Evolutionary conservation across 2,113 vertebrate species (phyloP), one percentile per base, ranked within the genome.

Genomic region (Hippotragus niger): DNA sequence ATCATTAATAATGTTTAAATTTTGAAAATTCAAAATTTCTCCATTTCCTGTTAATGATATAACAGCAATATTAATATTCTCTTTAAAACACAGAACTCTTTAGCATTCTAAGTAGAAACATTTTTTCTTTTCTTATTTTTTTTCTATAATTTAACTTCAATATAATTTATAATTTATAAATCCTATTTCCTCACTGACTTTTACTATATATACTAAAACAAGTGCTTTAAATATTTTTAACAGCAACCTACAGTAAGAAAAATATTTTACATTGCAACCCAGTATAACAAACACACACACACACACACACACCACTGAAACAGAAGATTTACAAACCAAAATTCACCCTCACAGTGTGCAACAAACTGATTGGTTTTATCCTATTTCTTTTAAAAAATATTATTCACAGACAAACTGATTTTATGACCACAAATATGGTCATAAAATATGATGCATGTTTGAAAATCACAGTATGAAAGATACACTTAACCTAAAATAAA

Each of bases 71-170:
- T 60, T 94, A 90, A 71, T 62, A 52, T 50, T 90, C 19, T 92
- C n/a, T 87, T 93, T 36, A 60, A 55, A 91, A 89, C 91, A 60
- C 5, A 82, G 27, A 87, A 85, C 9, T 40, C 21, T 5, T 93
- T 40, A 97, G 36, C 36, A 93, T 87, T 82, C 21, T 64, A 96
- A 88, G 31, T 40, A 94, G n/a, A 98, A 96, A 94, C 7, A 93
- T 27, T 94, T 15, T 90, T 94, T 67, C 57, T 58, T 58, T 58
- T 58, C 45, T 71, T 83, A 52, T 74, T 88, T 57, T 88, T 92
- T 85, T 96, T 52, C 23, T 88, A 90, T 78, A 55, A 92, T n/a
- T 90, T 94, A 95, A 84, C 14, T 60, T 76, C 40, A 76, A 76
- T 43, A 43, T 27, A 76, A 74, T 74, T 93, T 83, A 62, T 40